Conservation (phyloP, 2,113 vertebrate species). For the Conger conger region DNA sequence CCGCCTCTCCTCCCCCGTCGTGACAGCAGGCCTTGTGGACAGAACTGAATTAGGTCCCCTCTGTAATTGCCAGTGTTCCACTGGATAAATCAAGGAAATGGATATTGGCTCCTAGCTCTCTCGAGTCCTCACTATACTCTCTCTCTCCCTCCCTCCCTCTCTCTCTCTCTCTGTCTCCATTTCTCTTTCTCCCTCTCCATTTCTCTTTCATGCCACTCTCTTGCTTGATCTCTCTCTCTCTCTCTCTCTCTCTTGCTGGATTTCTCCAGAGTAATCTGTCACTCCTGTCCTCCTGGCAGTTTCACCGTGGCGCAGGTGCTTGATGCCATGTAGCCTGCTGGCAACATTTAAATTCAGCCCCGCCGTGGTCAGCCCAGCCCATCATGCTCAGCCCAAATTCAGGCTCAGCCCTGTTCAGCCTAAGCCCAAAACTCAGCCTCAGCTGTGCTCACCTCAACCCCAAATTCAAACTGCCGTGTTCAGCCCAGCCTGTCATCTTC, state of each 20-base stretch:
- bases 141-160: neutral
- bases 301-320: conserved; percentile 36
- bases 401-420: too few relatives aligned
- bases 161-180: too few relatives aligned
- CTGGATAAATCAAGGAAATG: conserved; percentile 71
- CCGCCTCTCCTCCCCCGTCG: conserved; percentile 34
- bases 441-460: conserved; percentile 31
- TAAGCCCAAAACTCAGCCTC: too few relatives aligned
- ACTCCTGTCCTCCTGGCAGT: conserved; percentile 46
- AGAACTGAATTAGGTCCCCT: conserved; percentile 61
- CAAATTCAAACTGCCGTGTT: conserved; percentile 31
- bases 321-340: conserved; percentile 42
- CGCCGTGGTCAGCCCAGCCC: conserved; percentile 29
- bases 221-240: conserved; percentile 37
- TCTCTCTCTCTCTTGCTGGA: conserved; percentile 33
- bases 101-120: conserved; percentile 60
- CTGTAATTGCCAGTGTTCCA: conserved; percentile 60
- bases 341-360: conserved; percentile 41
- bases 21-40: conserved; percentile 46
- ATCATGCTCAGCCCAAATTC: too few relatives aligned
- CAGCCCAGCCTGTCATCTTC: too few relatives aligned
- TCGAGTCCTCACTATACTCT: conserved; percentile 48
- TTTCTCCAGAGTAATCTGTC: conserved; percentile 59
- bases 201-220: too few relatives aligned
- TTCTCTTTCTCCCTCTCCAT: too few relatives aligned